Percentiles rank a stretch among this genome's conserved stretches.
These are phyloP conservation scores for Diploptera punctata DNA, from an alignment of 2,888 invertebrate genomes.

Conservation along the genomic window DNA sequence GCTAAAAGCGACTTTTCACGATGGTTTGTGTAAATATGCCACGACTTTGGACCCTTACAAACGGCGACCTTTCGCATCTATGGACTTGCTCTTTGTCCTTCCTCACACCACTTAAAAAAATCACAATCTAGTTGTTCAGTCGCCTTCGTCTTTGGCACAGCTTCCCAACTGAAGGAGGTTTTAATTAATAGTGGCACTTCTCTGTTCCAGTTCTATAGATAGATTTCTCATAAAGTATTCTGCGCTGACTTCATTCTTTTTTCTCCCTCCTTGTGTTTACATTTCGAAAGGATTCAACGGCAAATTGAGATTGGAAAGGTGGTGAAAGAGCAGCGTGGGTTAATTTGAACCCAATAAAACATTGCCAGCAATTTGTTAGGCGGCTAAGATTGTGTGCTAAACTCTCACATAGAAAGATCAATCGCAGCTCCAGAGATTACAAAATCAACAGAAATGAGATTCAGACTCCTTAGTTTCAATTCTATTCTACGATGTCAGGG, in stretches of 20 bases:
- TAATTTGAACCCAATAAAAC: slow-evolving; percentile 11
- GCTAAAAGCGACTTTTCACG: slow-evolving; percentile 18
- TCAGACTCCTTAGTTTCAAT: no score
- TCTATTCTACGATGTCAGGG: no score
- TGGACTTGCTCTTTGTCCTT: slow-evolving; percentile 2
- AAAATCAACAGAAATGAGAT: no score
- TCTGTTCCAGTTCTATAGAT: slow-evolving; percentile 23
- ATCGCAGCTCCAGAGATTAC: no score
- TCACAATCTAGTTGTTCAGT: slow-evolving; percentile 20
- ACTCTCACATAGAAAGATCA: no score
- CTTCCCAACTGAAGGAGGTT: slow-evolving; percentile 27
- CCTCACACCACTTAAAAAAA: not conserved
- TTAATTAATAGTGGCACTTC: slow-evolving; percentile 33
- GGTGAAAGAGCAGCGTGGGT: slow-evolving; percentile 1
- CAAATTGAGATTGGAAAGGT: not conserved
- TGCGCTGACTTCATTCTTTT: not conserved
- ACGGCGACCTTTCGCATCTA: not conserved
- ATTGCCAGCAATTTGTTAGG: slow-evolving; percentile 2
- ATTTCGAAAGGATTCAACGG: not conserved
- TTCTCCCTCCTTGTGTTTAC: not conserved
- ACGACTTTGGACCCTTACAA: not conserved
- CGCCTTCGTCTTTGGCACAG: not conserved
- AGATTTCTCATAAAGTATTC: slow-evolving; percentile 30
- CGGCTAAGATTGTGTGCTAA: no score
- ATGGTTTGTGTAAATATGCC: slow-evolving; percentile 22